phyloP scores from a whole-genome alignment of 2,797 vertebrate species.

The Brotula barbata region DNA sequence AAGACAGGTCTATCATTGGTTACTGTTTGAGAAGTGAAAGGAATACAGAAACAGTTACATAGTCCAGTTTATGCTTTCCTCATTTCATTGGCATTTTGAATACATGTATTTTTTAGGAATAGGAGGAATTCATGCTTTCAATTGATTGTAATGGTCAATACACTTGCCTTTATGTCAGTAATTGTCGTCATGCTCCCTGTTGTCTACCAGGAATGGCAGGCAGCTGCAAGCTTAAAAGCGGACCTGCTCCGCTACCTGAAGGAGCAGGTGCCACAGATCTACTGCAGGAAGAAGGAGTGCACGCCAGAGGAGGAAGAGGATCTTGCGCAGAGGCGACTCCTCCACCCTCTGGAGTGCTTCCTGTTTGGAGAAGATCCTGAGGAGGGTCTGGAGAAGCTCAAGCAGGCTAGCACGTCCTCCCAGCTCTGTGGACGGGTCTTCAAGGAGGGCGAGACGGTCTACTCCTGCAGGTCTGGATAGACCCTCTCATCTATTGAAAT shows the following conservation, averaged over 20 bases:
- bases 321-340: slow-evolving; percentile 78
- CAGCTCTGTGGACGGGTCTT: slow-evolving; percentile 97
- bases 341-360: slow-evolving; percentile 88
- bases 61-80: too few species aligned
- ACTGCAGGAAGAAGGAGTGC: slow-evolving; percentile 82
- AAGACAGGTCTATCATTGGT: too few species aligned
- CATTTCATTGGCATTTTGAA: too few species aligned
- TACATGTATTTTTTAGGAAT: too few species aligned
- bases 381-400: slow-evolving; percentile 88
- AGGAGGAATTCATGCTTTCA: too few species aligned
- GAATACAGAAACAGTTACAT: too few species aligned
- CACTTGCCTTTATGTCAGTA: too few species aligned
- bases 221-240: slow-evolving; percentile 81
- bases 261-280: slow-evolving; percentile 89
- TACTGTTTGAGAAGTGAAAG: too few species aligned
- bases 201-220: slow-evolving; percentile 85
- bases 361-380: slow-evolving; percentile 91
- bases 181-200: too few species aligned
- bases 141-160: too few species aligned
- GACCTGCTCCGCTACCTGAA: slow-evolving; percentile 85
- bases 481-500: slow-evolving; percentile 16
- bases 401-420: slow-evolving; percentile 83
- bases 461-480: slow-evolving; percentile 93
- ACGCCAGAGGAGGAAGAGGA: slow-evolving; percentile 87
- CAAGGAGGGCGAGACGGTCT: slow-evolving; percentile 96